These are phyloP conservation scores for Catocala sponsa DNA, from an alignment of 2,888 invertebrate genomes.

Conservation along the genomic window DNA sequence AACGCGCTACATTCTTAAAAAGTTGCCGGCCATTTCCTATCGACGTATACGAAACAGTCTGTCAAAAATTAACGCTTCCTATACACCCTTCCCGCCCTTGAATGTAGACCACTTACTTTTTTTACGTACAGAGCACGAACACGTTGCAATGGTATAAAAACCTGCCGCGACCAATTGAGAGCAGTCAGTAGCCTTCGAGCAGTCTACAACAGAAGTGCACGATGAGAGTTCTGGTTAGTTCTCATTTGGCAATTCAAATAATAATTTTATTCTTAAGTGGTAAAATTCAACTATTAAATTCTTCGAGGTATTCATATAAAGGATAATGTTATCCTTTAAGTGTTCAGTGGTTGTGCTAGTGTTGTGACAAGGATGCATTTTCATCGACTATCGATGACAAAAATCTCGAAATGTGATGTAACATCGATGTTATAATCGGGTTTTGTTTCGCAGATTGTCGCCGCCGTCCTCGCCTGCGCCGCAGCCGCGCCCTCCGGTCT, in stretches of 20 bases:
- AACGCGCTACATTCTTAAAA: slow-evolving; percentile 43
- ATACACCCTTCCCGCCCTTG: slow-evolving; percentile 85
- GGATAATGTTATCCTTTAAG: slow-evolving; percentile 6
- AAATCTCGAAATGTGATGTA: slow-evolving; percentile 39
- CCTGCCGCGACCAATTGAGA: slow-evolving; percentile 73
- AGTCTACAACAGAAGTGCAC: slow-evolving; percentile 87
- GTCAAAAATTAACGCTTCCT: slow-evolving; percentile 80
- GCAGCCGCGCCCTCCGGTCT: slow-evolving; percentile 79
- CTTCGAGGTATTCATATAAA: neutral
- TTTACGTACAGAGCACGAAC: slow-evolving; percentile 76
- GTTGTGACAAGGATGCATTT: slow-evolving; percentile 37
- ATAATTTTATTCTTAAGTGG: slow-evolving; percentile 38
- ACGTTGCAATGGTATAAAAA: slow-evolving; percentile 76
- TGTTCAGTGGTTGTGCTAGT: slow-evolving; percentile 51
- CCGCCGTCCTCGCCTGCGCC: slow-evolving; percentile 85
- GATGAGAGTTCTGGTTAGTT: slow-evolving; percentile 87
- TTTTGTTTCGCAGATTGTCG: slow-evolving; percentile 83
- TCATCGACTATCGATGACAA: slow-evolving; percentile 25
- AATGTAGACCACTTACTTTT: slow-evolving; percentile 82
- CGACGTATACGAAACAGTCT: slow-evolving; percentile 56
- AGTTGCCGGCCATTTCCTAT: slow-evolving; percentile 55
- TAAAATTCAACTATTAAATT: slow-evolving; percentile 9
- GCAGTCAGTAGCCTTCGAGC: slow-evolving; percentile 87
- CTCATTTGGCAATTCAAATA: slow-evolving; percentile 51
- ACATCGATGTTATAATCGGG: slow-evolving; percentile 46